Evolutionary conservation across 2,797 vertebrate genomes (phyloP).

Genomic region (Protonibea diacanthus): DNA sequence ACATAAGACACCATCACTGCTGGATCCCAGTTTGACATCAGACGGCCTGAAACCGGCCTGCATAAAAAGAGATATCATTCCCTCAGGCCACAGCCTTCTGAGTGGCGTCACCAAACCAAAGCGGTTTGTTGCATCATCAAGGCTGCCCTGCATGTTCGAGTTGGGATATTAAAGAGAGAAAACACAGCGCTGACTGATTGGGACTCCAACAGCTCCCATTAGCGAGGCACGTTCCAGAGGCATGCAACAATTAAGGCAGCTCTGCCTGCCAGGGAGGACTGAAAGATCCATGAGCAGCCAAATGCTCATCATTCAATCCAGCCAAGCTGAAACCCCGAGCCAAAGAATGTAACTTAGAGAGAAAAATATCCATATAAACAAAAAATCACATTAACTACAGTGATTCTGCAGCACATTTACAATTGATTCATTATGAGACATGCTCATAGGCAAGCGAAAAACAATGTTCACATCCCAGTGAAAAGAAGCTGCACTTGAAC

Average conservation of each 20-base stretch:
- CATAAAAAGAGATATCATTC: conserved; percentile 62
- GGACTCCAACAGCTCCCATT: conserved; percentile 62
- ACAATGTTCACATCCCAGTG: conserved; percentile 9
- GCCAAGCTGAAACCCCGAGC: conserved; percentile 63
- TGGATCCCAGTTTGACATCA: conserved; percentile 67
- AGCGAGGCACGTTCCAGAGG: conserved; percentile 69
- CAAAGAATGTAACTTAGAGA: conserved; percentile 51
- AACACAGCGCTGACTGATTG: conserved; percentile 52
- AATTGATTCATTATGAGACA: conserved; percentile 48
- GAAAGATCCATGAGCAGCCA: conserved; percentile 63
- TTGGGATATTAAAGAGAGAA: conserved; percentile 46
- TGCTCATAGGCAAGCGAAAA: conserved; percentile 5
- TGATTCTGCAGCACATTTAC: conserved; percentile 34
- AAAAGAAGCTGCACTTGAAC: conserved; percentile 31
- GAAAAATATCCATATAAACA: conserved; percentile 46
- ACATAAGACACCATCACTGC: conserved; percentile 56
- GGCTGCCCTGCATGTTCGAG: conserved; percentile 53
- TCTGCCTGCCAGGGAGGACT: conserved; percentile 65
- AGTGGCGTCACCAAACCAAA: conserved; percentile 48
- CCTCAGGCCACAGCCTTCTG: conserved; percentile 40
- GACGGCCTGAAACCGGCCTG: conserved; percentile 30
- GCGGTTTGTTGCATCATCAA: conserved; percentile 62
- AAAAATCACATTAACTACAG: conserved; percentile 28
- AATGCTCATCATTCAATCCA: conserved; percentile 62
- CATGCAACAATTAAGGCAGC: conserved; percentile 69